Evolutionary conservation across 2,113 vertebrate species (phyloP).

Genomic region (Forbesichthys agassizii): DNA sequence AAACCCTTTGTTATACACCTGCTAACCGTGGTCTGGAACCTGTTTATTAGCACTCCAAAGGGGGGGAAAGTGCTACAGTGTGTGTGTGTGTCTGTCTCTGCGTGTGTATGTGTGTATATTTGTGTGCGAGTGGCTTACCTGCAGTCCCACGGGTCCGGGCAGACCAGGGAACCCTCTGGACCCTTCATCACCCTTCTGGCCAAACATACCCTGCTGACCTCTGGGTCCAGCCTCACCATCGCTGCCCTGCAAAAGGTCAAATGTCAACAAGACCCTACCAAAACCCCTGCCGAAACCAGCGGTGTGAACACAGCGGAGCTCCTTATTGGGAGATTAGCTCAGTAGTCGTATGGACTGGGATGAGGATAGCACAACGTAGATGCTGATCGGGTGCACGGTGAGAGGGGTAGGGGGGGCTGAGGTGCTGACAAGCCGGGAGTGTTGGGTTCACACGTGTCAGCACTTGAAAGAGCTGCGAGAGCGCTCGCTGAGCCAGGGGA

Average conservation of each 20-base stretch:
- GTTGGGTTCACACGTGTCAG: constrained; percentile 68
- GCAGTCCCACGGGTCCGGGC: constrained; percentile 92
- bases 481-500: constrained; percentile 53
- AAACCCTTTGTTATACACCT: too few species aligned
- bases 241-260: constrained; percentile 80
- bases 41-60: too few species aligned
- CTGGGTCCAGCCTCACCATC: constrained; percentile 93
- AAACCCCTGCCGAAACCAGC: constrained; percentile 3
- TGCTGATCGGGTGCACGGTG: not conserved
- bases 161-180: constrained; percentile 94
- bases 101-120: not conserved
- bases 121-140: constrained; percentile 74
- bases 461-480: constrained; percentile 62
- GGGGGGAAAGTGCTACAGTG: too few species aligned
- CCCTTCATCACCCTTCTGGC: constrained; percentile 97
- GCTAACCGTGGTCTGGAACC: too few species aligned
- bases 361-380: not conserved
- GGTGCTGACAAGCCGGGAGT: constrained; percentile 66
- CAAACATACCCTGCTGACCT: constrained; percentile 98
- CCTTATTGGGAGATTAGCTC: constrained; percentile 26
- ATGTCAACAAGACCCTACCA: not conserved
- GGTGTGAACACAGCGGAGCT: too few species aligned
- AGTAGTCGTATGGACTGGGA: constrained; percentile 6
- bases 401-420: constrained; percentile 16
- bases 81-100: not conserved